Evolutionary conservation across 2,113 vertebrate genomes (phyloP).

Genomic region (Sterna hirundo): DNA sequence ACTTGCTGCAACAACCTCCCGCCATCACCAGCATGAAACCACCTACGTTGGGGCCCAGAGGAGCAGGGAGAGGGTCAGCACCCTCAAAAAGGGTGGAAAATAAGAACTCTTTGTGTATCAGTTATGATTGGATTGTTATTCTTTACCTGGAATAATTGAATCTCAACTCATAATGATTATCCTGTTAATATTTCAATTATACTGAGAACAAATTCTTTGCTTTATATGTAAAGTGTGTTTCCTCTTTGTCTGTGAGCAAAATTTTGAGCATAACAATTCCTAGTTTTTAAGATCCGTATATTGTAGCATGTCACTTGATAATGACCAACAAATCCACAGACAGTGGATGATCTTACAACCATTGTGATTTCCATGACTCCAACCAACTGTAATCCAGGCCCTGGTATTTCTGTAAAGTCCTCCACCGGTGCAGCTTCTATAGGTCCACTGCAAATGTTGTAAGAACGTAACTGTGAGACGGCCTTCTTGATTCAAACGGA

Average conservation of each 20-base stretch:
- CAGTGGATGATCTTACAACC: not conserved
- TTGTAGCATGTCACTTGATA: not conserved
- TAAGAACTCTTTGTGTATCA: not conserved
- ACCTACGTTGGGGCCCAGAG: not conserved
- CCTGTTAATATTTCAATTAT: not conserved
- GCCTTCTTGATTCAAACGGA: slow-evolving; percentile 5
- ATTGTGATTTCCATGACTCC: not conserved
- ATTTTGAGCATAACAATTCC: not conserved
- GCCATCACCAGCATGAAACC: not conserved
- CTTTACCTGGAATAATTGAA: not conserved
- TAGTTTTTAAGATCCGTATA: not conserved
- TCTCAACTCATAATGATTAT: not conserved
- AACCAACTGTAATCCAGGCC: not conserved
- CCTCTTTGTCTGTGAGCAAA: not conserved
- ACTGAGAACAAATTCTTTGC: not conserved
- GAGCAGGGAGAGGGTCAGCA: not conserved
- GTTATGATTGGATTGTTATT: not conserved
- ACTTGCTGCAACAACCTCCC: not conserved
- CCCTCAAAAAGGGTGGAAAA: not conserved
- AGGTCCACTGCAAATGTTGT: not conserved
- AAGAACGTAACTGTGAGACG: not conserved
- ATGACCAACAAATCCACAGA: not conserved
- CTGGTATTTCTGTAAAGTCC: not conserved
- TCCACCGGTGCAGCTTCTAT: not conserved
- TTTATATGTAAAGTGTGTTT: not conserved